A percentile compares a stretch with the other conserved stretches of the same genome.
These are phyloP conservation scores for Lasaia peninsularis DNA, from an alignment of 1,140 invertebrate species.

Conservation along the genomic window DNA sequence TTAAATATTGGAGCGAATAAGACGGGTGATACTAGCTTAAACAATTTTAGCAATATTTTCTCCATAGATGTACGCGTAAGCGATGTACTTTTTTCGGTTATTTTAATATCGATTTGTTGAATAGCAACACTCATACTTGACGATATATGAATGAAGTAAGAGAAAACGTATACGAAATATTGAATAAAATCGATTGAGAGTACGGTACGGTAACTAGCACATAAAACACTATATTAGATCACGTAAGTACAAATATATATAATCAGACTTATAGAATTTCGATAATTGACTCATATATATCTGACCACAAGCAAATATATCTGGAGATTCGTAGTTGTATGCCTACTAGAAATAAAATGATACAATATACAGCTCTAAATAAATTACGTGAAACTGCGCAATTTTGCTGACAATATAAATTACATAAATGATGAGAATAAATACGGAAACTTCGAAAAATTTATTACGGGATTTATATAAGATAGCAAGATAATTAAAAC, in stretches of 20 bases:
- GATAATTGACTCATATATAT: constrained; percentile 30
- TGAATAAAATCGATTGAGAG: constrained; percentile 31
- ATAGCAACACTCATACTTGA: constrained; percentile 6
- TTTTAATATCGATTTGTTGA: constrained; percentile 32
- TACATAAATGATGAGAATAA: no score
- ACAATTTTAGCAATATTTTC: constrained; percentile 23
- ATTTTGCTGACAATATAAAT: no score
- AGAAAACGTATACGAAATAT: constrained; percentile 28
- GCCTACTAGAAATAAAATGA: constrained; percentile 27
- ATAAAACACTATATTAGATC: constrained; percentile 32
- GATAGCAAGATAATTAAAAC: no score
- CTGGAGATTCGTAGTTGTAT: no score
- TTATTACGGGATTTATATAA: no score
- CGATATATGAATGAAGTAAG: constrained; percentile 21
- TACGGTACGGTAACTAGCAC: constrained; percentile 23
- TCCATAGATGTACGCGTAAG: constrained; percentile 24
- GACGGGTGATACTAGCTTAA: constrained; percentile 24
- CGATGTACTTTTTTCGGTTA: constrained; percentile 28
- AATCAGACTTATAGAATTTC: constrained; percentile 21
- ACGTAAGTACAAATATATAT: constrained; percentile 28
- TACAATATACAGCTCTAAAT: constrained; percentile 17
- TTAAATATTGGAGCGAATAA: constrained; percentile 32
- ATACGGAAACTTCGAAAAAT: no score
- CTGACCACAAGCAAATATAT: constrained; percentile 16
- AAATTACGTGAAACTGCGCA: no score